Base-by-base conservation (phyloP, 2,113 vertebrate species). In the Rhea americana region DNA sequence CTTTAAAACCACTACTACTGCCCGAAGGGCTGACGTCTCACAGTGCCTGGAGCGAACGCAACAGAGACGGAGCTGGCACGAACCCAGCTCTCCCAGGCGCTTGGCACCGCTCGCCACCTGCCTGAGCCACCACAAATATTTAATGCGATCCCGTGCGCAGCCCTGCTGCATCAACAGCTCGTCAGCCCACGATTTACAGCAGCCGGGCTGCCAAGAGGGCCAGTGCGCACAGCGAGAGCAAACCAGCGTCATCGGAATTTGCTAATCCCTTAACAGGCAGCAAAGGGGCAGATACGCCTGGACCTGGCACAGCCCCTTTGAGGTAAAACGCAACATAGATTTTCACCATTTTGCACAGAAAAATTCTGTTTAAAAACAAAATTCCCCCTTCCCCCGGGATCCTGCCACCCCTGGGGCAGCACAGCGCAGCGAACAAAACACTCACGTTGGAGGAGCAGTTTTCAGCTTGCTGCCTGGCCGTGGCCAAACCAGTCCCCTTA, bases 191-290 rank as follows among this genome's bases (percentile, higher is more conserved):
- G 82, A 96, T 94, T 95, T 91, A 89, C 1, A 18, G 87, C 78
- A 1, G 0, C 62, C 1, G 10, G 71, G 55, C 0, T 37, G 43
- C 56, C 11, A 3, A 6, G 0, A 77, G 28, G 43, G 41, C 51
- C 24, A 11, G 13, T 7, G 24, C 24, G 21, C 24, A 13, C 24
- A 26, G 61, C 4, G 5, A 77, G 77, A 47, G 20, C 51, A 41
- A 55, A 79, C 48, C 1, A 0, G 58, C 1, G 0, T 12, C 28
- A 37, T 14, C 35, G 62, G 39, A 0, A 0, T 18, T 74, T 1
- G 5, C 8, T 28, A 56, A 39, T 43, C 37, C 18, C 12, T 48
- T 24, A 28, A 21, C 16, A 1, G 1, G n/a, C 73, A 74, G 37
- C 37, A 75, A 55, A 55, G n/a, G n/a, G 50, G 28, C 32, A 0